Percentiles rank a stretch among this genome's conserved stretches.
Conservation (phyloP, 2,797 vertebrate species). For the Rachycentron canadum region DNA sequence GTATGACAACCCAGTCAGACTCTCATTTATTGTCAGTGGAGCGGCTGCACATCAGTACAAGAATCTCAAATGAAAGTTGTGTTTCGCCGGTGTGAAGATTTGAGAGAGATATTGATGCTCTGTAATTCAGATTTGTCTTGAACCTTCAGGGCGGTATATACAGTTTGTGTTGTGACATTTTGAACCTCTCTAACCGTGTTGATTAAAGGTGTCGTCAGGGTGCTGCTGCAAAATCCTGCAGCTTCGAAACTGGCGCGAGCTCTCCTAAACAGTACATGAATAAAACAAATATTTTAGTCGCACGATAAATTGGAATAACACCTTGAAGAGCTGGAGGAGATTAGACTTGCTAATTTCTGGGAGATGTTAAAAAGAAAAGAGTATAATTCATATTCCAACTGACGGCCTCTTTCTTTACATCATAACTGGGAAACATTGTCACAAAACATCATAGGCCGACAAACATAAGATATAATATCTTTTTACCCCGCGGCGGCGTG, state of each 20-base stretch:
- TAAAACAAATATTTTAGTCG: slow-evolving; percentile 38
- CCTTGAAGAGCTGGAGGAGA: slow-evolving; percentile 14
- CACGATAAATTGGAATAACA: slow-evolving; percentile 19
- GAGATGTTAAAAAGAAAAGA: slow-evolving; percentile 1
- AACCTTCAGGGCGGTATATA: background rate
- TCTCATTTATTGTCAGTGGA: slow-evolving; percentile 19
- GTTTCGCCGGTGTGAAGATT: slow-evolving; percentile 16
- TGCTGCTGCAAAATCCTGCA: slow-evolving; percentile 13
- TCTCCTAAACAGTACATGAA: slow-evolving; percentile 25
- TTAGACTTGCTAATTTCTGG: slow-evolving; percentile 40
- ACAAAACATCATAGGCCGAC: slow-evolving; percentile 24
- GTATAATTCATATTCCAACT: slow-evolving; percentile 39
- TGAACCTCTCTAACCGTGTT: slow-evolving; percentile 6
- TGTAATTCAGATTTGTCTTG: slow-evolving; percentile 12
- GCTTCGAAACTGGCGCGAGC: background rate
- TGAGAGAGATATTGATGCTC: slow-evolving; percentile 17
- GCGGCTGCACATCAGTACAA: slow-evolving; percentile 21
- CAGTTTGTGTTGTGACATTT: slow-evolving; percentile 8
- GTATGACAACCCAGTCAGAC: slow-evolving; percentile 12
- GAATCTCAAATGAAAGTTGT: slow-evolving; percentile 37
- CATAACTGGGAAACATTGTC: slow-evolving; percentile 19
- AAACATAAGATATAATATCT: slow-evolving; percentile 36
- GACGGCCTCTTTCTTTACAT: slow-evolving; percentile 37
- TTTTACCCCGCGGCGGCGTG: background rate
- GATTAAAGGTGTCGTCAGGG: background rate